Base-by-base conservation (phyloP, 2,888 invertebrate genomes). In the Xestia sexstrigata region DNA sequence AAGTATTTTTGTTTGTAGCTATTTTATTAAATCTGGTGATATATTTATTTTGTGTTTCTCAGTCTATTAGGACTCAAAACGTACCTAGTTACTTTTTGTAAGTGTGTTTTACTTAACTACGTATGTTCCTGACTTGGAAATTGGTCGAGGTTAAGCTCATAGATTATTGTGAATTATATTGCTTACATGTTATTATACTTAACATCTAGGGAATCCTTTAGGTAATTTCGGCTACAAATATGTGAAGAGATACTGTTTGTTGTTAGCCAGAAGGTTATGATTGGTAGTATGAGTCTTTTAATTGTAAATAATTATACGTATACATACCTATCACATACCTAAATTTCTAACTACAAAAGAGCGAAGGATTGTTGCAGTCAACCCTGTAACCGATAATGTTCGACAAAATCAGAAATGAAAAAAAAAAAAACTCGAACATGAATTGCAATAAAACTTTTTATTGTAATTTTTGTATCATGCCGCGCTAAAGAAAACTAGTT, bases 401-500 rank as follows among this genome's bases (percentile, higher is more conserved):
- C 8, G 11, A 39, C 20, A 1, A 39, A 30, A 65, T 52, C 15
- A 15, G 42, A 52, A 39, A 3, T 30, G 4, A 39, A 71, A 49
- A 58, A 17, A 58, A 17, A 70, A 55, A 55, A 55, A 13, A 62
- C 45, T 17, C 42, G 66, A 73, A 78, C 66, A 70, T 47, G 39
- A 80, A 11, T 58, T 74, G 47, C 67, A 75, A 78, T 73, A 74
- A 78, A 80, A 74, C 39, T 52, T 73, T 42, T n/a, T 69, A 65
- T 70, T 74, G 62, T 70, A 70, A 76, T 49, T 45, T 52, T 76
- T 65, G 74, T 86, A 79, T 74, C 65, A 78, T 74, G 75, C 72
- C 88, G 76, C 70, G 74, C 76, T 85, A 78, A 80, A 81, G 72
- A 78, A 79, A 88, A 84, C 86, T 86, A 82, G 81, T 87, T 83